Base-by-base conservation (phyloP, 2,888 invertebrate genomes). In the Nomada goodeniana region DNA sequence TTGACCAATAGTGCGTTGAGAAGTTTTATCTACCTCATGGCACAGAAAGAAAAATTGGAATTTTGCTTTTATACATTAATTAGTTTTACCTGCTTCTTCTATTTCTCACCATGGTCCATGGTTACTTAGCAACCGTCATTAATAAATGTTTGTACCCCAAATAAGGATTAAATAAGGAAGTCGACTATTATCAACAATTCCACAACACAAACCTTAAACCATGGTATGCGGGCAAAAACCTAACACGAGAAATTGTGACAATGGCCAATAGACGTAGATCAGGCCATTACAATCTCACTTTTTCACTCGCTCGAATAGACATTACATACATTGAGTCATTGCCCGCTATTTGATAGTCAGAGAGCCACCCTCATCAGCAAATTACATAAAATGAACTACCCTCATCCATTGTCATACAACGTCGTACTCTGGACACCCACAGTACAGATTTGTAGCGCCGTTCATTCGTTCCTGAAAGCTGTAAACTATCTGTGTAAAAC, bases 281-380 rank as follows among this genome's bases (percentile, higher is more conserved):
- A 44, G 53, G 13, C 2, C 52, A 55, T 52, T 71, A 44, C n/a
- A 63, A 61, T 18, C 61, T 18, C 61, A 44, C n/a, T 11, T 44
- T 23, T 18, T 55, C 26, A 13, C 26, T 55, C 1, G 10, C 26
- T 11, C 20, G 26, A 3, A 55, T 44, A 26, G 13, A 20, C 15
- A 2, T 59, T 29, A 59, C 3, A n/a, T 36, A 18, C 18, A 11
- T 29, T 52, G 20, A n/a, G 36, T 5, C 36, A 70, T 36, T 60
- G 36, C 13, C 36, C 23, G 11, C 2, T 59, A 60, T 50, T 29
- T 20, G 15, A 50, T 3, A 4, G 52, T 9, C 42, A 10, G n/a
- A 15, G 59, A 61, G 10, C 2, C 18, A 10, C 10, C 4, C 23
- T 36, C 13, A 59, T 2, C 7, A 0, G 29, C 29, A 29, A 29